phyloP scores from a whole-genome alignment of 2,113 vertebrate genomes.

The Circaetus gallicus region DNA sequence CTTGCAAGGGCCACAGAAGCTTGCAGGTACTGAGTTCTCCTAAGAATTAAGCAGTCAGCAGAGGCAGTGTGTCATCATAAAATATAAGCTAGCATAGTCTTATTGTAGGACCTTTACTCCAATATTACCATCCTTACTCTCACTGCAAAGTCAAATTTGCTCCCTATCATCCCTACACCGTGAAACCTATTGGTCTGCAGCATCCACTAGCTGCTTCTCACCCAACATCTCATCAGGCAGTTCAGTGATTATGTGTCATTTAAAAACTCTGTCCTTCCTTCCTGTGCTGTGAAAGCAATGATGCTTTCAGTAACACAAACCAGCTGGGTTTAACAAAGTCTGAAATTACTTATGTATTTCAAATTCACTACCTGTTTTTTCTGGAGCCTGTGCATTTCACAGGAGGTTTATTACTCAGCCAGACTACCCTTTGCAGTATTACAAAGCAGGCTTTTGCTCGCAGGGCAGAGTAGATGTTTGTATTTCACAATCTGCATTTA shows the following conservation, averaged over 20 bases:
- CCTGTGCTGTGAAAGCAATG: not conserved
- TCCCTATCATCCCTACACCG: not conserved
- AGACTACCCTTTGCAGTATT: not conserved
- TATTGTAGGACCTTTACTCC: not conserved
- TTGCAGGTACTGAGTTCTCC: not conserved
- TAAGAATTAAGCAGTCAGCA: not conserved
- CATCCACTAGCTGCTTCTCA: not conserved
- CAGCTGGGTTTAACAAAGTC: not conserved
- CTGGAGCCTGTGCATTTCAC: not conserved
- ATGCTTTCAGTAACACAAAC: not conserved
- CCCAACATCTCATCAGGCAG: not conserved
- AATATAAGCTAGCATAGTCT: not conserved
- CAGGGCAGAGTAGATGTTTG: not conserved
- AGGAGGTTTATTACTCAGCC: not conserved
- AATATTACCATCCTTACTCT: not conserved
- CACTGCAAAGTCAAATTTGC: not conserved
- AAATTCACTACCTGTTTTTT: not conserved
- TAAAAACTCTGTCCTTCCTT: not conserved
- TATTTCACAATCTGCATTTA: slow-evolving; percentile 3
- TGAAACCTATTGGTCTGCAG: not conserved
- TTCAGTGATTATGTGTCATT: not conserved
- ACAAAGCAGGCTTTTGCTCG: not conserved
- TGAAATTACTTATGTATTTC: not conserved
- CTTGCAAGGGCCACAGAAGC: not conserved
- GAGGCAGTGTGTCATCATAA: not conserved